A percentile compares a stretch with the other conserved stretches of the same genome.
These are phyloP conservation scores for Columba livia DNA, from an alignment of 2,113 vertebrate genomes.

Conservation along the genomic window DNA sequence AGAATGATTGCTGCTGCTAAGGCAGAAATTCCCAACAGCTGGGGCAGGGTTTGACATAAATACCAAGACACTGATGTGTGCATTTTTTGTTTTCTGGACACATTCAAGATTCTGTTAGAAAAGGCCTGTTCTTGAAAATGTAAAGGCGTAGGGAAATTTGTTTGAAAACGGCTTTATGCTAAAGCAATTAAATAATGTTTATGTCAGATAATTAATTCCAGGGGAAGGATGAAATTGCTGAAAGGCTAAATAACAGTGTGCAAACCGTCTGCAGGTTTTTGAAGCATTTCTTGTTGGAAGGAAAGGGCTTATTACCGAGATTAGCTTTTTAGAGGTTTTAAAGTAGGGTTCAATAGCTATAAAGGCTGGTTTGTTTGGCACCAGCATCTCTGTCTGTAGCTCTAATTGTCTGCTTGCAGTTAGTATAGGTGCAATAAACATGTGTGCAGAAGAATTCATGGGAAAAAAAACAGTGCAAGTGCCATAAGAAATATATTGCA, in stretches of 20 bases:
- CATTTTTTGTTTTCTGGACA: not conserved
- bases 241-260: not conserved
- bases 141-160: not conserved
- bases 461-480: not conserved
- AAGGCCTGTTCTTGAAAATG: not conserved
- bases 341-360: not conserved
- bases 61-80: not conserved
- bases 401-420: not conserved
- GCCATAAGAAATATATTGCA: not conserved
- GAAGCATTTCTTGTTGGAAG: conserved; percentile 7
- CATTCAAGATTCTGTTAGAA: not conserved
- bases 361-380: conserved; percentile 12
- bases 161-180: not conserved
- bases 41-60: not conserved
- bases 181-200: conserved; percentile 46
- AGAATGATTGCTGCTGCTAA: not conserved
- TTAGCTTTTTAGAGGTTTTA: conserved; percentile 20
- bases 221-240: conserved; percentile 1
- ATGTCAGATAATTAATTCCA: conserved; percentile 32
- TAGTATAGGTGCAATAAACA: conserved; percentile 9
- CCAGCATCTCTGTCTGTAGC: not conserved
- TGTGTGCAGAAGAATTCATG: not conserved
- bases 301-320: not conserved
- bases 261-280: not conserved
- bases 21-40: not conserved